A percentile compares a stretch with the other conserved stretches of the same genome.
Evolutionary conservation across 2,113 vertebrate species (phyloP).

Genomic region (Cariama cristata): DNA sequence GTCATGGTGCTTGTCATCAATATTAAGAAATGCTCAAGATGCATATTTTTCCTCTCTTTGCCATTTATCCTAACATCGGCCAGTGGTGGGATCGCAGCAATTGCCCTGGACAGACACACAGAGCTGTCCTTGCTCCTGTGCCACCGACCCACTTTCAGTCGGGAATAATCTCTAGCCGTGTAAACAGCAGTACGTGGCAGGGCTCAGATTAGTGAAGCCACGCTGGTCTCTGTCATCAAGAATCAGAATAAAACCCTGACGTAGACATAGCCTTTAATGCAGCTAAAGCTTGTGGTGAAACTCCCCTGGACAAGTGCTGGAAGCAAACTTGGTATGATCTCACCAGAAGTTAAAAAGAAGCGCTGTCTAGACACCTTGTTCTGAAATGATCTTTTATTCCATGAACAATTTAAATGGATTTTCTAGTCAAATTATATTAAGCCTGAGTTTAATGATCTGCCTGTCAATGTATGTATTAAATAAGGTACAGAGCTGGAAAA

Average conservation of each 20-base stretch:
- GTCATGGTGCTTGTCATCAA: rapidly evolving
- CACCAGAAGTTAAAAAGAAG: background rate
- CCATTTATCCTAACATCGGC: rapidly evolving
- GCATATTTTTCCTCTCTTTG: background rate
- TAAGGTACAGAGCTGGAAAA: background rate
- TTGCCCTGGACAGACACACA: rapidly evolving
- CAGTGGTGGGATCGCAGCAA: too few species aligned
- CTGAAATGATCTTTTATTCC: background rate
- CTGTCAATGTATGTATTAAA: background rate
- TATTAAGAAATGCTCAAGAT: rapidly evolving
- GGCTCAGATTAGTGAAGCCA: background rate
- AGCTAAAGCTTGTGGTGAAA: background rate
- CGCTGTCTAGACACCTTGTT: background rate
- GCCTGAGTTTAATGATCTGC: background rate
- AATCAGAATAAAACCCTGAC: background rate
- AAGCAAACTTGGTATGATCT: background rate
- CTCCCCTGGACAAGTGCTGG: background rate
- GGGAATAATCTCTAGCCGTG: background rate
- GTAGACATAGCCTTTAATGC: background rate
- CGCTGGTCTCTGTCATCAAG: background rate
- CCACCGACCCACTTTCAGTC: rapidly evolving
- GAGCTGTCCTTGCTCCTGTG: background rate
- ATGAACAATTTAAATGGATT: background rate
- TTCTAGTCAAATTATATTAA: constrained; percentile 6
- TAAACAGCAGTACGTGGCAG: background rate